Conservation (phyloP, 2,797 vertebrate genomes). For the Meriones psammophilus region DNA sequence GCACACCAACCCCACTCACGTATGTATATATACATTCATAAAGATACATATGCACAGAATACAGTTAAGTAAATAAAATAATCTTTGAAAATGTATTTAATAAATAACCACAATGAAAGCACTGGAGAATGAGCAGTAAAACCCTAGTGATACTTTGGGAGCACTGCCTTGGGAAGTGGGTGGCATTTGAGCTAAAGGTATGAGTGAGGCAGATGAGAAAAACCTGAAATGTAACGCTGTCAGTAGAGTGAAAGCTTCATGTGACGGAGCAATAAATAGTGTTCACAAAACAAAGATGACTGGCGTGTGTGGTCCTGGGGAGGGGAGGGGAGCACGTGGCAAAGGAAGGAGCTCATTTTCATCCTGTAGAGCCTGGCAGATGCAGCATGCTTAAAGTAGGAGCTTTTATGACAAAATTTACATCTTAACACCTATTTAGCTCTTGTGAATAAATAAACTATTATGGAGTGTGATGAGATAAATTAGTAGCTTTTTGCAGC, state of each 20-base stretch:
- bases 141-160: neutral
- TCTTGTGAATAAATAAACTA: constrained; percentile 18
- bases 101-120: neutral
- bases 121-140: neutral
- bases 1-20: no score
- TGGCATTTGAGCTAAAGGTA: neutral
- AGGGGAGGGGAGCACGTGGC: neutral
- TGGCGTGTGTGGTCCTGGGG: neutral
- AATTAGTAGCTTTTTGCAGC: neutral
- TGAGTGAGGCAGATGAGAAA: neutral
- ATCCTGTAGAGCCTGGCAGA: neutral
- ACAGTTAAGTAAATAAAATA: neutral
- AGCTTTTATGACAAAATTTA: neutral
- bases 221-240: neutral
- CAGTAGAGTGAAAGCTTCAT: neutral
- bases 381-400: neutral
- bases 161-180: neutral
- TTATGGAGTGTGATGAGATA: neutral
- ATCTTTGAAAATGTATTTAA: neutral
- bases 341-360: neutral
- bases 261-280: neutral
- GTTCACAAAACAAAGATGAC: neutral
- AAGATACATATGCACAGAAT: neutral
- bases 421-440: neutral
- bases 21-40: neutral